Conservation (phyloP, 2,888 invertebrate species). For the Leucozona laternaria region DNA sequence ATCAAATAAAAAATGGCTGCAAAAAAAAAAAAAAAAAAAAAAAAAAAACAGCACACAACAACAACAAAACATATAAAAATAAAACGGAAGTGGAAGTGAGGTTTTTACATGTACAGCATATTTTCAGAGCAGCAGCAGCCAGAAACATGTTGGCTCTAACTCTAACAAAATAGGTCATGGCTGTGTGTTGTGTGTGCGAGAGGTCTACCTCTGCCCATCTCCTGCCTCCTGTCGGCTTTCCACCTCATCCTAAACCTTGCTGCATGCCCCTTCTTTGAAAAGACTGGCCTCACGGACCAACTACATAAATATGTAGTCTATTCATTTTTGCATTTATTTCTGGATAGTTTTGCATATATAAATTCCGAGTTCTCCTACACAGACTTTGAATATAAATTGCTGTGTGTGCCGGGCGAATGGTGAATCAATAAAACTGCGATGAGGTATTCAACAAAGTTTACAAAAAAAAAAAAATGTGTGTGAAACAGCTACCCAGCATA, state of each 20-base stretch:
- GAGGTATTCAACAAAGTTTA: slow-evolving; percentile 28
- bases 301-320: slow-evolving; percentile 38
- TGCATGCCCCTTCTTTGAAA: slow-evolving; percentile 4
- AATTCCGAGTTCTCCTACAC: slow-evolving; percentile 50
- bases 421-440: slow-evolving; percentile 39
- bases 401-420: slow-evolving; percentile 1
- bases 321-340: slow-evolving; percentile 48
- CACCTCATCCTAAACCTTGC: not conserved
- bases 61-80: slow-evolving; percentile 36
- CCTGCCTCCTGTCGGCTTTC: not conserved
- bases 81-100: slow-evolving; percentile 62
- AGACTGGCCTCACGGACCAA: slow-evolving; percentile 41
- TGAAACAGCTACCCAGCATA: slow-evolving; percentile 13
- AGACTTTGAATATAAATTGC: slow-evolving; percentile 43
- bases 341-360: slow-evolving; percentile 60
- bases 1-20: slow-evolving; percentile 39
- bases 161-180: slow-evolving; percentile 67
- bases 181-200: slow-evolving; percentile 30
- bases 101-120: slow-evolving; percentile 53
- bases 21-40: not conserved
- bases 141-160: slow-evolving; percentile 27
- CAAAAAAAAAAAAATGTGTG: slow-evolving; percentile 6
- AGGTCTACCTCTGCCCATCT: not conserved
- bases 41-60: not conserved
- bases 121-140: slow-evolving; percentile 25